These are phyloP conservation scores for Microdon myrmicae DNA, from an alignment of 2,888 invertebrate genomes.

Conservation along the genomic window DNA sequence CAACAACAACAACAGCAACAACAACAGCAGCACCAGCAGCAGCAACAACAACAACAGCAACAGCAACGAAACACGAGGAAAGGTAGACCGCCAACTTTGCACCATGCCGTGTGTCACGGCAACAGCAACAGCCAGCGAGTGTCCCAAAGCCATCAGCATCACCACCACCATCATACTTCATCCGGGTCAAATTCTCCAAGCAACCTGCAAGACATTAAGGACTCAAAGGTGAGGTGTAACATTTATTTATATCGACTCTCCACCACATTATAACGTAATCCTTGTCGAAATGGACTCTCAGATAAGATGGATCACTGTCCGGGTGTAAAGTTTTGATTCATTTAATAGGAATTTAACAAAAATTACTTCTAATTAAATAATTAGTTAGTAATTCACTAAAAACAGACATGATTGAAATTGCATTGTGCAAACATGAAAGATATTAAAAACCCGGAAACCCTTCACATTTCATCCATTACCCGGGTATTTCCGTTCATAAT, in stretches of 20 bases:
- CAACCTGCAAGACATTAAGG: slow-evolving; percentile 59
- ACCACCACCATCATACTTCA: slow-evolving; percentile 50
- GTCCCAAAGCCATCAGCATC: slow-evolving; percentile 60
- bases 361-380: no score
- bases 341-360: no score
- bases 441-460: no score
- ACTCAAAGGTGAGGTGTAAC: slow-evolving; percentile 58
- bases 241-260: neutral
- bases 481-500: no score
- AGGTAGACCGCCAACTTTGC: slow-evolving; percentile 34
- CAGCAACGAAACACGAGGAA: slow-evolving; percentile 46
- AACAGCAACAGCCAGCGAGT: slow-evolving; percentile 48
- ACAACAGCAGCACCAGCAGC: slow-evolving; percentile 49
- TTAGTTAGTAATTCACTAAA: no score
- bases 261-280: neutral
- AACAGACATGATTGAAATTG: no score
- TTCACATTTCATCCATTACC: no score
- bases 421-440: no score
- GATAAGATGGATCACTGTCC: no score
- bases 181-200: slow-evolving; percentile 33
- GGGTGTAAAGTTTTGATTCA: no score
- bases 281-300: no score
- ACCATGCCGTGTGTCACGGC: slow-evolving; percentile 41
- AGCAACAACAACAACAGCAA: slow-evolving; percentile 55
- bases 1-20: slow-evolving; percentile 55